Conservation (phyloP, 2,113 vertebrate genomes). For the Ariopsis seemanni region DNA sequence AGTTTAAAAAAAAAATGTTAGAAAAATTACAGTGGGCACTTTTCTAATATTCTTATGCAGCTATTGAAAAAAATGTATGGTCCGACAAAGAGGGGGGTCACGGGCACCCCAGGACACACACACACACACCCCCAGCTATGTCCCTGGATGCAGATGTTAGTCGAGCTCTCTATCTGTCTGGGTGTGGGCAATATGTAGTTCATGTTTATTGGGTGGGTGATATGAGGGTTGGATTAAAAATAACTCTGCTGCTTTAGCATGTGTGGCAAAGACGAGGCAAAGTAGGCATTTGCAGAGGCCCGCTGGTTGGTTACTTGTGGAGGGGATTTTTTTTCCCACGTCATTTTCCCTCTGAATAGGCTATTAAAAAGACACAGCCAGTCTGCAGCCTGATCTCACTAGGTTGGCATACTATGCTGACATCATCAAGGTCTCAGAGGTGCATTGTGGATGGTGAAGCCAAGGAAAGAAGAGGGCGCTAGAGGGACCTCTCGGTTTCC, state of each 20-base stretch:
- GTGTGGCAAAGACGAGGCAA: constrained; percentile 64
- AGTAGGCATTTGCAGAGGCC: constrained; percentile 1
- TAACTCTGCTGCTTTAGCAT: constrained; percentile 76
- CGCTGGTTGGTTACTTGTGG: constrained; percentile 11
- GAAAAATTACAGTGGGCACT: no score
- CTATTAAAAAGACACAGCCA: constrained; percentile 57
- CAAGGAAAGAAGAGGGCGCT: constrained; percentile 43
- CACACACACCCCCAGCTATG: no score
- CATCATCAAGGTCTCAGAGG: constrained; percentile 57
- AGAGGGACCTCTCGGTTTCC: constrained; percentile 58
- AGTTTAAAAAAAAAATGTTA: no score
- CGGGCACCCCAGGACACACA: no score
- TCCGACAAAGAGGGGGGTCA: no score
- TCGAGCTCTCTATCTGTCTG: constrained; percentile 70
- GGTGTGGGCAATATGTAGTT: constrained; percentile 74
- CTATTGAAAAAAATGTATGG: no score
- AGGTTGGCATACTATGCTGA: constrained; percentile 58
- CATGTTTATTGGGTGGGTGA: constrained; percentile 24
- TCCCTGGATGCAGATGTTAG: constrained; percentile 77
- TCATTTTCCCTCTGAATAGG: constrained; percentile 68
- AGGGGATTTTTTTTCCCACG: constrained; percentile 67
- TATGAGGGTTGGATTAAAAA: constrained; percentile 81
- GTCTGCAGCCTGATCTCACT: constrained; percentile 51
- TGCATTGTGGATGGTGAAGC: constrained; percentile 48
- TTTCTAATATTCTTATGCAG: no score